Base-by-base conservation (phyloP, 2,888 invertebrate genomes). In the Cheilosia variabilis region DNA sequence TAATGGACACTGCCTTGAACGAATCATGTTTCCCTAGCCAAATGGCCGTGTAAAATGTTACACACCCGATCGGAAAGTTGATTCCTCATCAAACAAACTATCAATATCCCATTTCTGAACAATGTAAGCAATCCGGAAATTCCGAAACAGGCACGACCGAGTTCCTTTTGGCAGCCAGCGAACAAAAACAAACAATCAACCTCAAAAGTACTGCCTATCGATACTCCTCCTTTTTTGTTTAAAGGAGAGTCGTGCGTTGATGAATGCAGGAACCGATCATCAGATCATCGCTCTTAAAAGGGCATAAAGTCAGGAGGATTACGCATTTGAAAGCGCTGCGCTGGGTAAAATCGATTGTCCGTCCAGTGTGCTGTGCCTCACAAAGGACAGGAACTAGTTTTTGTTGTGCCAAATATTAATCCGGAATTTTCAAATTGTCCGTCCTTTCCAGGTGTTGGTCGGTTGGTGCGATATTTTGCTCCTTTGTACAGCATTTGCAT, bases 131-230 rank as follows among this genome's bases (percentile, higher is more conserved):
- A 81, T 86, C 81, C 86, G 86, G 86, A 86, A 86, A 86, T 77
- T 77, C 81, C 80, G 9, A 81, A 84, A 75, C 69, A 69, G 45
- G 60, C 84, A 84, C 75, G 79, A 75, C 53, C 69, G 58, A 77
- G 43, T 66, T 73, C 55, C 60, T 65, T 47, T 58, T 75, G 34
- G 62, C 55, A 58, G 13, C 17, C 50, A 45, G 47, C 69, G 27
- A 78, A 83, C 83, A 80, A 80, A 75, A 86, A 76, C 81, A 86
- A 86, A 86, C 81, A 81, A 86, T 81, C 81, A 76, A 81, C 86
- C 76, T 84, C 81, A 86, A 76, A 76, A 72, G 63, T 47, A 68
- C 76, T 55, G 75, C 84, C 84, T 69, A 55, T 84, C 58, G 80
- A 75, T 79, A 50, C 65, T 79, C 83, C 75, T 84, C 60, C 55